Evolutionary conservation across 2,888 invertebrate genomes (phyloP).

Genomic region (Dendrolimus pini): DNA sequence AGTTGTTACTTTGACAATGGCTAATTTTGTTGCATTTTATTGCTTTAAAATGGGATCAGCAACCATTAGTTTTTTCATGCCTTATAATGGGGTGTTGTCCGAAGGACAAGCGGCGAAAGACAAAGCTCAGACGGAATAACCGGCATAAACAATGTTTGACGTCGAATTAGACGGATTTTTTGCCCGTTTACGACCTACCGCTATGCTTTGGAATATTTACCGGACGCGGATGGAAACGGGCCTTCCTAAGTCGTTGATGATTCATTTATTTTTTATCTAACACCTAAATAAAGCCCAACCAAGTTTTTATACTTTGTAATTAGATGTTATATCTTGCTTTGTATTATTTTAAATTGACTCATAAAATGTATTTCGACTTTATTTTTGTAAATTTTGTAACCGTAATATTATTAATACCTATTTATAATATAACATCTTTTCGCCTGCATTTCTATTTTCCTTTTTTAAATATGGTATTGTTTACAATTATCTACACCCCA

Average conservation of each 20-base stretch:
- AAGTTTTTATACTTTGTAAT: too few relatives aligned
- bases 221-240: background rate
- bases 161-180: conserved; percentile 64
- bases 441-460: too few relatives aligned
- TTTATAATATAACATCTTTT: too few relatives aligned
- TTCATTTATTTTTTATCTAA: conserved; percentile 11
- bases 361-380: too few relatives aligned
- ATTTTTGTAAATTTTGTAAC: too few relatives aligned
- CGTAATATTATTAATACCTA: too few relatives aligned
- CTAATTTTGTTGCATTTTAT: conserved; percentile 76
- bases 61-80: conserved; percentile 72
- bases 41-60: conserved; percentile 70
- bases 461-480: too few relatives aligned
- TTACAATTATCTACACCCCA: too few relatives aligned
- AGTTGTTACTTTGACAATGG: conserved; percentile 59
- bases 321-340: too few relatives aligned
- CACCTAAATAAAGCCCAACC: background rate
- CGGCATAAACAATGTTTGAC: conserved; percentile 69
- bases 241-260: background rate
- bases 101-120: conserved; percentile 67
- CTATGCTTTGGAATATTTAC: background rate
- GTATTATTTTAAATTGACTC: too few relatives aligned
- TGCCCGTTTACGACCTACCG: conserved; percentile 48
- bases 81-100: conserved; percentile 75
- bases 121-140: conserved; percentile 66